Conservation (phyloP, 1,140 invertebrate species). For the Trichomalopsis sarcophagae region DNA sequence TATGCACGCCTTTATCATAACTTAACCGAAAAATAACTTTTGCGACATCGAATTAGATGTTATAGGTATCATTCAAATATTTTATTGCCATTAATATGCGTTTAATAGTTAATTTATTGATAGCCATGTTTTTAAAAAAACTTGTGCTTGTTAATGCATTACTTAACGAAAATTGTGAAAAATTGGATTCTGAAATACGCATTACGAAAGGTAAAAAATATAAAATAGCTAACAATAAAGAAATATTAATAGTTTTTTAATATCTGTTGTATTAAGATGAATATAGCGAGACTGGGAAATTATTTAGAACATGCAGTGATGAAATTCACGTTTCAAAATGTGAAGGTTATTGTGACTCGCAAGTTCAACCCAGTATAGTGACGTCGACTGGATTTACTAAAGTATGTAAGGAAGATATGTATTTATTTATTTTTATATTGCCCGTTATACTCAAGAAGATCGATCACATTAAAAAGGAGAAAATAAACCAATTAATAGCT, state of each 20-base stretch:
- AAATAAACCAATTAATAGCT: too few relatives aligned
- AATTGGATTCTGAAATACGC: constrained; percentile 86
- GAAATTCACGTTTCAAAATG: constrained; percentile 92
- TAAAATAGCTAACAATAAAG: constrained; percentile 26
- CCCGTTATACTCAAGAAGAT: too few relatives aligned
- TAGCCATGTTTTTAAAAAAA: background rate
- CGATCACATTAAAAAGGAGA: too few relatives aligned
- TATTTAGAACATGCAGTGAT: constrained; percentile 89
- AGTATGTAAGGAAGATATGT: constrained; percentile 72
- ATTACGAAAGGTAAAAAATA: constrained; percentile 81
- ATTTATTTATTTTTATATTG: background rate
- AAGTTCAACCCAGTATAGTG: constrained; percentile 91
- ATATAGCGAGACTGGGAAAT: constrained; percentile 86
- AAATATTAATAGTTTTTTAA: constrained; percentile 6
- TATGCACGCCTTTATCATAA: background rate
- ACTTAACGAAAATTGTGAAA: constrained; percentile 81
- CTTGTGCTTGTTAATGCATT: background rate
- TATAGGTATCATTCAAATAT: background rate
- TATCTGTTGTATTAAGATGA: constrained; percentile 80
- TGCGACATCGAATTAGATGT: too few relatives aligned
- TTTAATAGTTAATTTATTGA: background rate
- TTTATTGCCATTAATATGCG: background rate
- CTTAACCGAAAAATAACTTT: too few relatives aligned
- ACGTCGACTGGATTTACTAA: constrained; percentile 92
- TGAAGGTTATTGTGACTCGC: constrained; percentile 91